Evolutionary conservation across 2,113 vertebrate genomes (phyloP).

Genomic region (Sinocyclocheilus anshuiensis): DNA sequence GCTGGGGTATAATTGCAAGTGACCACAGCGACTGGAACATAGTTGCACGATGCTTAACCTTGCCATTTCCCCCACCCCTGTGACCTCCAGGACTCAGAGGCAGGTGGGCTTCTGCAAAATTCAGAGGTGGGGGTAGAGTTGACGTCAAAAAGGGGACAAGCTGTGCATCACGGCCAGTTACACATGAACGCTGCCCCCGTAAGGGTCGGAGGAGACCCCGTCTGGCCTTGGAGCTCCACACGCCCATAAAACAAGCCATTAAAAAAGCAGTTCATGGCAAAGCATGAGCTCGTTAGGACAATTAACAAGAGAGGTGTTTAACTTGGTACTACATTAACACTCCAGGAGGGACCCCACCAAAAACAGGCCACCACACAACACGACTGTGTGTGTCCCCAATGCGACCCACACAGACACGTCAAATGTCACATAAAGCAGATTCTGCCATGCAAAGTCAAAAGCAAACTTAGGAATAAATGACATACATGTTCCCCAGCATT

Average conservation of each 20-base stretch:
- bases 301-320: constrained; percentile 77
- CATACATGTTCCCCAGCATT: not conserved
- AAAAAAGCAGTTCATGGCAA: constrained; percentile 76
- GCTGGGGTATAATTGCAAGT: constrained; percentile 61
- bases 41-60: constrained; percentile 68
- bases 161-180: constrained; percentile 32
- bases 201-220: constrained; percentile 51
- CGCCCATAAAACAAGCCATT: constrained; percentile 75
- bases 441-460: not conserved
- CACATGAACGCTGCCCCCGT: constrained; percentile 55
- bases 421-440: not conserved
- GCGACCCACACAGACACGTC: not conserved
- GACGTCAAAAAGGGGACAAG: constrained; percentile 35
- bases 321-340: constrained; percentile 74
- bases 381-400: constrained; percentile 10
- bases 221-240: constrained; percentile 54
- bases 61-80: constrained; percentile 47
- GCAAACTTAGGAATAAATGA: not conserved
- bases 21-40: constrained; percentile 57
- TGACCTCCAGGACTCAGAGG: constrained; percentile 55
- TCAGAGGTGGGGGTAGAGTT: constrained; percentile 42
- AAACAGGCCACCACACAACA: constrained; percentile 29
- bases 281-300: constrained; percentile 81
- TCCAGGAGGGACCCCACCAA: constrained; percentile 52
- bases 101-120: constrained; percentile 57